Conservation (phyloP, 2,113 vertebrate genomes). For the Sebastes schlegelii region DNA sequence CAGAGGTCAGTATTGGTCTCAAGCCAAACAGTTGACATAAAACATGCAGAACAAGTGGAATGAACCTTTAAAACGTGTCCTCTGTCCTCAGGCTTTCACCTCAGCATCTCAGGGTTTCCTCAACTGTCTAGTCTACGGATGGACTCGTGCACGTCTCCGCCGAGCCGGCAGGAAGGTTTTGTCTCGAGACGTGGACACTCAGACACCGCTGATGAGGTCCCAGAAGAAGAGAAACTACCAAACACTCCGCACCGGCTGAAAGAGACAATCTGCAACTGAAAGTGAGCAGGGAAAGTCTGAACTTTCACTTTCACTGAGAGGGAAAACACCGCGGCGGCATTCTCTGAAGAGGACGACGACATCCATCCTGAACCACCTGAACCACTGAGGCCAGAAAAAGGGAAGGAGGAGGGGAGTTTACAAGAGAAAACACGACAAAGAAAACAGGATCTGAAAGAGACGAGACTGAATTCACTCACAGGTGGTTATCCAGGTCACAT, state of each 20-base stretch:
- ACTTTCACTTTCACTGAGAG: constrained; percentile 8
- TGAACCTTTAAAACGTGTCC: neutral
- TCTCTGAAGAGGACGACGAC: neutral
- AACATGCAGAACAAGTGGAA: no score
- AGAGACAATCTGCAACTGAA: neutral
- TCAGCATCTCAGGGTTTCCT: constrained; percentile 92
- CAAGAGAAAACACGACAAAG: constrained; percentile 28
- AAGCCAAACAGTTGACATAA: no score
- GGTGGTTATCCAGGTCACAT: neutral
- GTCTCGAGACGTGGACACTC: constrained; percentile 86
- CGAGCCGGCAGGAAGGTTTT: constrained; percentile 73
- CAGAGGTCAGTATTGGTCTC: no score
- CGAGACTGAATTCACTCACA: neutral
- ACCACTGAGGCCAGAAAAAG: constrained; percentile 34
- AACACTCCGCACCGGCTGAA: constrained; percentile 56
- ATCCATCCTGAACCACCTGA: constrained; percentile 22
- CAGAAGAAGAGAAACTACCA: constrained; percentile 89
- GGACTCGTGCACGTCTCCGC: constrained; percentile 86
- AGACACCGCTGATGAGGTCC: constrained; percentile 90
- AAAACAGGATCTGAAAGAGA: constrained; percentile 72
- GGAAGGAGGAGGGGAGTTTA: constrained; percentile 58
- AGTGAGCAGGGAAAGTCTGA: neutral
- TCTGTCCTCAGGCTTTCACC: constrained; percentile 86
- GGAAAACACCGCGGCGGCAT: neutral
- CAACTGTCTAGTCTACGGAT: constrained; percentile 90